Evolutionary conservation across 92 coral and sea anemone genomes (phyloP), one percentile per base, ranked within the genome.

Genomic region (Epizoanthus stellaris): DNA sequence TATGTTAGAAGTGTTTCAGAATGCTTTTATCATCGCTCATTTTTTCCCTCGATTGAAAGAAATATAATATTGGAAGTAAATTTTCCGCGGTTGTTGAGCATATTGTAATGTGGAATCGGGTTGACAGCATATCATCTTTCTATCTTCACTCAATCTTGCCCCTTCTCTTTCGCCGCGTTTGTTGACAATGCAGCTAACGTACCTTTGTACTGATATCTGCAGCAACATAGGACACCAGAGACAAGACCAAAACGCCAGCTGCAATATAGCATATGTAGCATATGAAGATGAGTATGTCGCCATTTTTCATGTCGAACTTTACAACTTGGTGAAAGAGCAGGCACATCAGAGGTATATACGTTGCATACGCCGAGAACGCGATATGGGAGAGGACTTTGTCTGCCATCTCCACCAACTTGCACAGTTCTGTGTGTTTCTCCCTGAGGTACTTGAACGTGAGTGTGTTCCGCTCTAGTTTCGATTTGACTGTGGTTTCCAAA

Each of bases 191-290:
- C 70, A 39, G 42, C 8, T 2, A 5, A 68, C 71, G 45, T 63
- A 79, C 83, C 83, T 79, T 79, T 9, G 83, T 62, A 8, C 73
- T 79, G 52, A 79, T 45, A n/a, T 64, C 72, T 45, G 83, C 40
- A 21, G 83, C 83, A 40, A 45, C 21, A 52, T 63, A 79, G 73
- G 83, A 79, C 4, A 79, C 40, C 23, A 61, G 25, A 3, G 83
- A 62, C 73, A 79, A 19, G 56, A 79, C 20, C 14, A 8, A 7
- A 13, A 63, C 3, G 20, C 72, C 39, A 1, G 16, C 13, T 4
- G 15, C 13, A 43, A 42, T 63, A 70, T 70, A 77, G 65, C 45
- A 42, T 63, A 20, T 11, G 59, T 43, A 63, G 1, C 6, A 12
- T 11, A 43, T 4, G 23, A 79, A 43, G 1, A 61, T 5, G 36